These are phyloP conservation scores for Leuctra nigra DNA, from an alignment of 2,888 invertebrate genomes.

Conservation along the genomic window DNA sequence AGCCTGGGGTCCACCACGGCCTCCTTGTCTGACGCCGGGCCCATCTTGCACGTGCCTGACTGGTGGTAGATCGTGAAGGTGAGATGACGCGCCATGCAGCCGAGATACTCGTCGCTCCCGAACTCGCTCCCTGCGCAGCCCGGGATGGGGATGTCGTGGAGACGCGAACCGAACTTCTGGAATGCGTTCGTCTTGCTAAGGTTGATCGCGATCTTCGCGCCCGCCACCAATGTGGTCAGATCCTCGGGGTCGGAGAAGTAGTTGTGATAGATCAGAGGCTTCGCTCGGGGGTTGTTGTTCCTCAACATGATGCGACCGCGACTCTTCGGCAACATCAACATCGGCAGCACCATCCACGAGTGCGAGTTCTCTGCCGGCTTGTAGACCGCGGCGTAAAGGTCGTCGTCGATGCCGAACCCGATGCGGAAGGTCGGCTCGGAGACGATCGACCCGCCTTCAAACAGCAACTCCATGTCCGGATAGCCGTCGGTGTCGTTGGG, in stretches of 20 bases:
- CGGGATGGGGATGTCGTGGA: constrained; percentile 17
- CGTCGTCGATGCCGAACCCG: constrained; percentile 33
- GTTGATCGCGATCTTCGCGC: constrained; percentile 51
- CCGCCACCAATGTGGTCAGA: constrained; percentile 51
- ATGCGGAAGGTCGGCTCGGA: constrained; percentile 24
- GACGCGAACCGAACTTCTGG: constrained; percentile 25
- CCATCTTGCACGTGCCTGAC: constrained; percentile 62
- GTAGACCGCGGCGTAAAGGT: constrained; percentile 34
- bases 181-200: constrained; percentile 50
- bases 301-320: constrained; percentile 59
- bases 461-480: constrained; percentile 35
- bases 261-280: constrained; percentile 61
- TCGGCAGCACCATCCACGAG: constrained; percentile 48
- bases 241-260: constrained; percentile 60
- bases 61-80: constrained; percentile 65
- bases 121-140: constrained; percentile 45
- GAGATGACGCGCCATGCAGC: constrained; percentile 57
- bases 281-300: constrained; percentile 54
- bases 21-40: constrained; percentile 46
- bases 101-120: constrained; percentile 61
- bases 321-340: constrained; percentile 60
- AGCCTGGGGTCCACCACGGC: constrained; percentile 58
- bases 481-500: constrained; percentile 36
- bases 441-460: constrained; percentile 29
- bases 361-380: constrained; percentile 32